These are phyloP conservation scores for Bombus terrestris DNA, from an alignment of 1,140 invertebrate species.

Conservation along the genomic window DNA sequence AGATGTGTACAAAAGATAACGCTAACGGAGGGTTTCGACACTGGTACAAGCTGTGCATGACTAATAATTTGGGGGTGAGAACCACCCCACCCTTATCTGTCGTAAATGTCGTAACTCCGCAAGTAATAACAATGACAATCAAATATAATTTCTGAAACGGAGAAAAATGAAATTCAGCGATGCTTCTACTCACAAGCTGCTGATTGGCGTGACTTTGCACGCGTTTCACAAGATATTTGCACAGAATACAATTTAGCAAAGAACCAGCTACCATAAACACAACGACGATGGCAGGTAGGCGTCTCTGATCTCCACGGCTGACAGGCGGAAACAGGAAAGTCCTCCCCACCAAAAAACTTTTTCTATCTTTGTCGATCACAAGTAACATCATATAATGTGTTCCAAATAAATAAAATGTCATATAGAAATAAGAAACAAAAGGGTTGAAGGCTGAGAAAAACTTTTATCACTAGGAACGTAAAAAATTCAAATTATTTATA, in stretches of 20 bases:
- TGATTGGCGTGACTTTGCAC: conserved; percentile 30
- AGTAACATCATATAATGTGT: conserved; percentile 7
- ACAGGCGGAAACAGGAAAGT: conserved; percentile 74
- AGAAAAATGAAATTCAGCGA: neutral
- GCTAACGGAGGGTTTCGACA: conserved; percentile 27
- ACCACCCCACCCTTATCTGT: conserved; percentile 69
- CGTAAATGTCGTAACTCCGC: conserved; percentile 1
- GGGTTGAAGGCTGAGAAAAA: neutral
- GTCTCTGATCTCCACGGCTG: conserved; percentile 65
- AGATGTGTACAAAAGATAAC: conserved; percentile 1
- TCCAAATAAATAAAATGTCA: neutral
- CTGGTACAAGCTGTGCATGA: conserved; percentile 64
- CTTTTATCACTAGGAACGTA: neutral
- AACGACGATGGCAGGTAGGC: conserved; percentile 56
- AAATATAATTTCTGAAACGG: neutral
- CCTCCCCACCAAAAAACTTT: conserved; percentile 57
- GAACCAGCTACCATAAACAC: conserved; percentile 45
- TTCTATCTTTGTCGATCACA: conserved; percentile 42
- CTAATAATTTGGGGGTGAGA: conserved; percentile 77
- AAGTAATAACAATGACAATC: conserved; percentile 45
- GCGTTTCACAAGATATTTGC: conserved; percentile 27
- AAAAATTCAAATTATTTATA: neutral
- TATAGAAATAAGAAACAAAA: neutral
- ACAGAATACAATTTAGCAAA: neutral
- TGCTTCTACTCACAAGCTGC: conserved; percentile 24